These are phyloP conservation scores for Podiceps cristatus DNA, from an alignment of 2,113 vertebrate genomes.

Conservation along the genomic window DNA sequence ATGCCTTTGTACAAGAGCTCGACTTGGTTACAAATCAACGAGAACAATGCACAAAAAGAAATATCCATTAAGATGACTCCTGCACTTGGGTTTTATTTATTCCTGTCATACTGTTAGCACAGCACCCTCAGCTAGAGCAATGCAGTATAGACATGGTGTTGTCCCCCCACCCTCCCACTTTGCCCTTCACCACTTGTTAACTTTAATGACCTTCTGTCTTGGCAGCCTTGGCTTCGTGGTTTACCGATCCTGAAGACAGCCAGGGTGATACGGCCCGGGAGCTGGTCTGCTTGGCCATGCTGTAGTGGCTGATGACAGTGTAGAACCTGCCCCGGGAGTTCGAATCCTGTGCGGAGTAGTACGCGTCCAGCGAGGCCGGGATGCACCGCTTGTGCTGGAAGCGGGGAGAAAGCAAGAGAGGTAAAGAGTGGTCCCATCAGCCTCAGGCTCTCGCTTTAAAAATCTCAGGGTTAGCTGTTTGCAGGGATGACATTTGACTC, in stretches of 20 bases:
- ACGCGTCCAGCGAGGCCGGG: conserved; percentile 95
- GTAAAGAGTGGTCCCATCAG: not conserved
- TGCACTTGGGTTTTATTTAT: conserved; percentile 35
- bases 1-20: conserved; percentile 88
- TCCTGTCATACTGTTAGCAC: conserved; percentile 34
- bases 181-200: not conserved
- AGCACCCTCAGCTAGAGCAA: conserved; percentile 60
- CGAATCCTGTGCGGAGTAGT: conserved; percentile 95
- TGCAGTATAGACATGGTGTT: conserved; percentile 36
- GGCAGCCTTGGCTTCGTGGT: conserved; percentile 89
- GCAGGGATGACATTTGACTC: not conserved
- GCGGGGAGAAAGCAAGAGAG: not conserved
- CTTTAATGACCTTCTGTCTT: conserved; percentile 89
- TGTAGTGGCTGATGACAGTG: conserved; percentile 99
- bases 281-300: conserved; percentile 98
- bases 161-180: not conserved
- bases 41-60: conserved; percentile 85
- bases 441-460: not conserved
- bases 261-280: conserved; percentile 94
- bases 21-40: conserved; percentile 86
- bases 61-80: conserved; percentile 76
- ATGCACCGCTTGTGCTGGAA: conserved; percentile 96
- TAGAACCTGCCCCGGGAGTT: conserved; percentile 95
- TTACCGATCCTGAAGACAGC: conserved; percentile 87
- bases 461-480: not conserved